These are phyloP conservation scores for Anagrus nilaparvatae DNA, from an alignment of 1,140 invertebrate genomes.

Conservation along the genomic window DNA sequence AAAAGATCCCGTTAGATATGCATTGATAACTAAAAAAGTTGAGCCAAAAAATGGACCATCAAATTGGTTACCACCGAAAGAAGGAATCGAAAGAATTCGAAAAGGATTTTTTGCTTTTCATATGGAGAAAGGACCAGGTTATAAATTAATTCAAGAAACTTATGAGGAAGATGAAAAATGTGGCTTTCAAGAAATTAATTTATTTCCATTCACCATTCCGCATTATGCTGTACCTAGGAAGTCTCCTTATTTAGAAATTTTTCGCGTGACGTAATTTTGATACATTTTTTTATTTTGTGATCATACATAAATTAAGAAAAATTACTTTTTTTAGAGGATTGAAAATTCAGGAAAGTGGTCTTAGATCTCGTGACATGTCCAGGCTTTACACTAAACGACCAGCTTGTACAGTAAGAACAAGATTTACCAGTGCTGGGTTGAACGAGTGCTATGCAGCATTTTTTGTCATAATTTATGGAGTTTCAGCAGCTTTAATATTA, in stretches of 20 bases:
- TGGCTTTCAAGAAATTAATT: conserved; percentile 51
- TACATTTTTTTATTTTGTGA: background rate
- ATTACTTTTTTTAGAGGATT: conserved; percentile 39
- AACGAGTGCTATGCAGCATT: conserved; percentile 44
- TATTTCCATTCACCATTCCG: conserved; percentile 48
- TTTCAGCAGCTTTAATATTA: too few relatives aligned
- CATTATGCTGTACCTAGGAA: conserved; percentile 48
- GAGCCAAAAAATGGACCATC: conserved; percentile 41
- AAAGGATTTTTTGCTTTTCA: conserved; percentile 55
- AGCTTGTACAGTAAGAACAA: conserved; percentile 40
- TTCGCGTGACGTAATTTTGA: conserved; percentile 46
- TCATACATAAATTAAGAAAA: background rate
- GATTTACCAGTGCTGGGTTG: conserved; percentile 50
- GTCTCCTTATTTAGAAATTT: conserved; percentile 50
- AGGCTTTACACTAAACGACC: conserved; percentile 51
- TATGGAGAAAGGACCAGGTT: conserved; percentile 48
- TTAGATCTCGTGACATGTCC: conserved; percentile 45
- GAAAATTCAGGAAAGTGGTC: conserved; percentile 48
- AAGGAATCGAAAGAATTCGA: conserved; percentile 46
- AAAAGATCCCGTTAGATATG: conserved; percentile 46
- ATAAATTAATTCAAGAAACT: conserved; percentile 52
- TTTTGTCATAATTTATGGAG: conserved; percentile 25
- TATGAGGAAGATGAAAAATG: conserved; percentile 58
- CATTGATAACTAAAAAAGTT: conserved; percentile 51
- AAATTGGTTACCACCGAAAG: conserved; percentile 45